Evolutionary conservation across 2,888 invertebrate species (phyloP), one percentile per base, ranked within the genome.

Genomic region (Lingula anatina): DNA sequence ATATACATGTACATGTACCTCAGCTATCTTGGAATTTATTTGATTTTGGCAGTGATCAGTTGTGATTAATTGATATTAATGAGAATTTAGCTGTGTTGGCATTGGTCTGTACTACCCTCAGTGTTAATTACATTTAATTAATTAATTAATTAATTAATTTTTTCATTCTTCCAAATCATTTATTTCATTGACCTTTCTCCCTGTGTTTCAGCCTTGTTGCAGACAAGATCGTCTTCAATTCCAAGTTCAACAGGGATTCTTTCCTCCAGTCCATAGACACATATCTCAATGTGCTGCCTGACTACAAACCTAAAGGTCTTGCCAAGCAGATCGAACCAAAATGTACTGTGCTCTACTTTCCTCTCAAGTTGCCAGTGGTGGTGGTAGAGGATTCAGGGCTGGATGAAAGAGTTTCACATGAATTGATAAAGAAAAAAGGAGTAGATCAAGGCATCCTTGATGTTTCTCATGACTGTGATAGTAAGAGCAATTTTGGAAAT

Each of bases 171-270:
- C n/a, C n/a, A n/a, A n/a, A n/a, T n/a, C n/a, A n/a, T n/a, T n/a
- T n/a, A n/a, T n/a, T n/a, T 54, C 9, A 31, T 15, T 31, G 15
- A 31, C 31, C 31, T 31, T 31, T 9, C 15, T 31, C 15, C 9
- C 9, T 31, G 31, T 31, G 31, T 47, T 60, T 46, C 66, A 86
- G 86, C 68, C 69, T 87, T 59, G 82, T 84, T 15, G 86, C 87
- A 4, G 86, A 88, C 70, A 68, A 78, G 27, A 73, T 87, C 5
- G 68, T 87, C 5, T 88, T 88, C 71, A 88, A 88, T 71, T 87
- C 87, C 0, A 66, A 81, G 36, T 87, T 82, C 69, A 88, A 88
- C 73, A 80, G 79, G 63, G 78, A 79, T n/a, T 84, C 85, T 2
- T 87, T 88, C 71, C 68, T 88, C 55, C 71, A 78, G 15, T 82